Conservation (phyloP, 2,797 vertebrate genomes). For the Arremon brunneinucha region DNA sequence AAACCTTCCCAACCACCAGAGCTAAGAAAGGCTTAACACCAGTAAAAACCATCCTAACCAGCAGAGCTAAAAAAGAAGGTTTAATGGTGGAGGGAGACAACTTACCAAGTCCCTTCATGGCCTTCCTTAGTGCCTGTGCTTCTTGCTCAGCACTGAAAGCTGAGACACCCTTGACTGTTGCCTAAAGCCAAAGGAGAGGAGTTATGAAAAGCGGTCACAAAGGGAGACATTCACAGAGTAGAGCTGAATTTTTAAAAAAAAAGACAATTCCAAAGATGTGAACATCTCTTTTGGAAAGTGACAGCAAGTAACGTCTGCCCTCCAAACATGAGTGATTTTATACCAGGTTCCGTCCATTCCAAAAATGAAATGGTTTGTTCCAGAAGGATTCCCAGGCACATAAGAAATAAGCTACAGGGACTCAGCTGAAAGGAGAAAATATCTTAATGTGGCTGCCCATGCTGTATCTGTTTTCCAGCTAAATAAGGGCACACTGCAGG, state of each 20-base stretch:
- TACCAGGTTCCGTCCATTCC: background rate
- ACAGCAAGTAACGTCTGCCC: background rate
- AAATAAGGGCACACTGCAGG: background rate
- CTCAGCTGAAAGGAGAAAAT: background rate
- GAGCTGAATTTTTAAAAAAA: background rate
- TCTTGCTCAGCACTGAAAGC: constrained; percentile 84
- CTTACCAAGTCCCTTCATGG: constrained; percentile 96
- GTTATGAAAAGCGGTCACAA: background rate
- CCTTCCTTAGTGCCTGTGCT: constrained; percentile 80
- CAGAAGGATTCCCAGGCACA: background rate
- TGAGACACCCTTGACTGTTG: constrained; percentile 81
- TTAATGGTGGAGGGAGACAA: background rate
- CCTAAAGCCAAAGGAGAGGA: constrained; percentile 51
- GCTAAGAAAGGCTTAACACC: background rate
- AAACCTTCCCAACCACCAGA: background rate
- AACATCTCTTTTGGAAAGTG: background rate
- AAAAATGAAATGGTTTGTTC: background rate
- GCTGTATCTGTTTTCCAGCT: background rate
- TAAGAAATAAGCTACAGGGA: background rate
- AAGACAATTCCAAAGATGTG: background rate
- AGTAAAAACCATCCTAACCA: background rate
- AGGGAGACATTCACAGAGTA: background rate
- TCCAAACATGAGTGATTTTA: background rate
- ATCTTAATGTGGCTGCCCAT: background rate
- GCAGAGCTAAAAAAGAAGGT: background rate